A percentile compares a stretch with the other conserved stretches of the same genome.
These are phyloP conservation scores for Mastomys coucha DNA, from an alignment of 2,113 vertebrate species.

Conservation along the genomic window DNA sequence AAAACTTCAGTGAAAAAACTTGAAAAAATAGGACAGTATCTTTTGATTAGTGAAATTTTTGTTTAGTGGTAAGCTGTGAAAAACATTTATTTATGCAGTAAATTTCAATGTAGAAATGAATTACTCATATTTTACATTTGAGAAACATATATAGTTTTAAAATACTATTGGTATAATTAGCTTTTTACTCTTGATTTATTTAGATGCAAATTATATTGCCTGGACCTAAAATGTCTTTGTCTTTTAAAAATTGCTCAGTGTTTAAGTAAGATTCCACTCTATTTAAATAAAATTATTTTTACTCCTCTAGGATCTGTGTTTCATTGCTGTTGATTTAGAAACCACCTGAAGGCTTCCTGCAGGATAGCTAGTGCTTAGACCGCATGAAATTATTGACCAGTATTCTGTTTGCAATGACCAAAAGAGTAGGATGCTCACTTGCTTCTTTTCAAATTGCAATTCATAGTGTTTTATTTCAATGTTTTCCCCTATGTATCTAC, in stretches of 20 bases:
- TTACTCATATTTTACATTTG: neutral
- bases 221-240: neutral
- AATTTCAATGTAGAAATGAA: neutral
- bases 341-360: neutral
- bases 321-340: neutral
- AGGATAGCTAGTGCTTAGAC: neutral
- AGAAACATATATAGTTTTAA: neutral
- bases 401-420: neutral
- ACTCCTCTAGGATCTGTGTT: neutral
- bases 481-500: neutral
- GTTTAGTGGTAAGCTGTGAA: neutral
- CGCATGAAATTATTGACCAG: neutral
- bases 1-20: neutral
- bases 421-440: neutral
- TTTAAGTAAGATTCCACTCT: neutral
- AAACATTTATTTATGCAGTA: neutral
- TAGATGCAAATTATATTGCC: neutral
- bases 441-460: neutral
- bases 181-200: conserved; percentile 6
- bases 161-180: neutral
- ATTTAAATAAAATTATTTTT: conserved; percentile 17
- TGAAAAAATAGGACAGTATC: neutral
- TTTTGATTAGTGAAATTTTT: neutral
- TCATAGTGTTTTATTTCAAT: neutral
- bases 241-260: neutral